phyloP scores from a whole-genome alignment of 2,888 invertebrate species.

The Eucera pruinosa region DNA sequence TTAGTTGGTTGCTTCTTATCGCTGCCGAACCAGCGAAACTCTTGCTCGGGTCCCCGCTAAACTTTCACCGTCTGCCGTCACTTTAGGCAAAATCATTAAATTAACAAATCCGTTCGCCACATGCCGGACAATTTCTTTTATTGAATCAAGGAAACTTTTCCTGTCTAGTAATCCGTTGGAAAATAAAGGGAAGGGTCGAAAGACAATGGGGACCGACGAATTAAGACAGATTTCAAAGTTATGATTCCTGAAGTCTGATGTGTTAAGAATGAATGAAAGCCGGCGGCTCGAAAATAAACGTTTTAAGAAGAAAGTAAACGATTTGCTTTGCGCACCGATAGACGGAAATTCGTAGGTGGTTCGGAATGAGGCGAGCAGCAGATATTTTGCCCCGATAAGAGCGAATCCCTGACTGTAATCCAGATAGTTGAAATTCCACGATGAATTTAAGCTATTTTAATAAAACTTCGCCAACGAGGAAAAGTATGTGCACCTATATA shows the following conservation, averaged over 20 bases:
- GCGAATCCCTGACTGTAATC: neutral
- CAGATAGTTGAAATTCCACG: constrained; percentile 4
- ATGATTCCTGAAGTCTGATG: constrained; percentile 31
- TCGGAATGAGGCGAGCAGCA: too few species aligned
- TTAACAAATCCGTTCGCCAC: constrained; percentile 58
- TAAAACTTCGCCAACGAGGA: constrained; percentile 7
- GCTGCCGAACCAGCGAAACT: constrained; percentile 43
- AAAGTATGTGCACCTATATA: too few species aligned
- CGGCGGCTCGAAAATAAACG: constrained; percentile 30
- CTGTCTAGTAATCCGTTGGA: constrained; percentile 36
- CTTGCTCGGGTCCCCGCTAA: constrained; percentile 7
- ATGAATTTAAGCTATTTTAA: constrained; percentile 19
- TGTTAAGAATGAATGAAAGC: constrained; percentile 13
- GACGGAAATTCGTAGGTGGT: neutral
- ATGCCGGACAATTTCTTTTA: constrained; percentile 57
- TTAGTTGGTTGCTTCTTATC: constrained; percentile 55
- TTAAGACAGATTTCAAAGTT: constrained; percentile 51
- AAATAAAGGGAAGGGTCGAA: neutral
- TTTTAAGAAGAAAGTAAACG: neutral
- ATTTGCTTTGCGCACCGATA: neutral
- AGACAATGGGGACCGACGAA: constrained; percentile 25
- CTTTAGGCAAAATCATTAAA: constrained; percentile 51
- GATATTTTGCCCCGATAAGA: neutral
- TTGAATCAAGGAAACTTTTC: constrained; percentile 49
- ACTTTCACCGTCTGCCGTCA: constrained; percentile 46